These are phyloP conservation scores for Bovichtus variegatus DNA, from an alignment of 2,797 vertebrate species.

Conservation along the genomic window DNA sequence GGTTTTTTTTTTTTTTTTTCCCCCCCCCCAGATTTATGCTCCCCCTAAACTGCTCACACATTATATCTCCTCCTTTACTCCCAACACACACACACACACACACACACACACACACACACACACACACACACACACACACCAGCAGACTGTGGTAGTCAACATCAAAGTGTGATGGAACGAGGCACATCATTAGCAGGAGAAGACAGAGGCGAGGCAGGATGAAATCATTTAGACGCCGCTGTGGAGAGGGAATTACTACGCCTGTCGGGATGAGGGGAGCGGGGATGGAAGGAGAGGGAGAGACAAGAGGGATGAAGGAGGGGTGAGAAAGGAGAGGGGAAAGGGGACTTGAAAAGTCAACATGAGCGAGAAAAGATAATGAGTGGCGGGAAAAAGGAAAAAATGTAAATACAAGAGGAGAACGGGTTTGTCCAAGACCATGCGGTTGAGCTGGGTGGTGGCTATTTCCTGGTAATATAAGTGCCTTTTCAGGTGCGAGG, in stretches of 20 bases:
- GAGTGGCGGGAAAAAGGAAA: conserved; percentile 19
- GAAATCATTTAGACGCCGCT: conserved; percentile 78
- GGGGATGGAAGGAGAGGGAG: conserved; percentile 11
- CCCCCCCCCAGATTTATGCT: conserved; percentile 23
- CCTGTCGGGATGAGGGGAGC: conserved; percentile 57
- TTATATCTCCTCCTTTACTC: conserved; percentile 29
- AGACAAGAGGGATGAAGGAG: conserved; percentile 31
- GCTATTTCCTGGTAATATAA: conserved; percentile 35
- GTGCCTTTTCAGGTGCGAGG: conserved; percentile 9
- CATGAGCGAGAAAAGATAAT: conserved; percentile 31
- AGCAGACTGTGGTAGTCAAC: conserved; percentile 61
- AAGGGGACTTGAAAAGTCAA: conserved; percentile 56
- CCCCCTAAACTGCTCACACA: conserved; percentile 51
- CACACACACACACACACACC: background rate
- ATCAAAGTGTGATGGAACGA: conserved; percentile 79
- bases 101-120: conserved; percentile 26
- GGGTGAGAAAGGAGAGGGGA: conserved; percentile 7
- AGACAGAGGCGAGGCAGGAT: conserved; percentile 69
- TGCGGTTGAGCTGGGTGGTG: conserved; percentile 4
- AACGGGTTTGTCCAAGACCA: conserved; percentile 15
- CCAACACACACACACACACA: conserved; percentile 29
- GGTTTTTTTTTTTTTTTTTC: background rate
- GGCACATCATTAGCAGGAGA: conserved; percentile 79
- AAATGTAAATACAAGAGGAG: conserved; percentile 12
- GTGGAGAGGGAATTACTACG: conserved; percentile 73